Base-by-base conservation (phyloP, 2,888 invertebrate species). In the Amphipyra berbera region DNA sequence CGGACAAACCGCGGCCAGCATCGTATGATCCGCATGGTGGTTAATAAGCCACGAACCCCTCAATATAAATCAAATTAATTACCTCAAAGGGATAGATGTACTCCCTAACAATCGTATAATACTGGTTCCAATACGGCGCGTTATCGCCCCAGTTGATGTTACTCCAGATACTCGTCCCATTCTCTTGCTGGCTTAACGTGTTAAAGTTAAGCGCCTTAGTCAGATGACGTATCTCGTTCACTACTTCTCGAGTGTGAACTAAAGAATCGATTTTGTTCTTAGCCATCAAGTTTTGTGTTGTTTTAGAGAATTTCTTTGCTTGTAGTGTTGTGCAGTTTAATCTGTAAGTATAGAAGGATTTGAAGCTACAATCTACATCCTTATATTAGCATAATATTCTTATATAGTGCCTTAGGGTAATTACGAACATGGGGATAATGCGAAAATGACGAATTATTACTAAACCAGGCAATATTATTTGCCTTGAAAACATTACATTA, bases 61-160 rank as follows among this genome's bases (percentile, higher is more conserved):
- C 21, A 21, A 21, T 21, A 21, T 21, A 21, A 21, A 27, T 27
- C 9, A 35, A 15, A 35, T n/a, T 27, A 33, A 68, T 82, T 73
- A 95, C 95, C 89, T 92, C 89, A 84, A 90, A 90, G 0, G 95
- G 95, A 82, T 91, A 92, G 8, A 76, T 87, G 57, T 88, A 94
- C 56, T 94, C 91, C 45, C 82, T 88, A 2, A 95, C 86, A 61
- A 91, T 69, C 54, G 85, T 89, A 61, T 93, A 95, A 66, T 92
- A 95, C 72, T 94, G 91, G 67, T 95, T 95, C 94, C 94, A 94
- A 70, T 94, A 94, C 0, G 95, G 95, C 0, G 95, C 94, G 59
- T 94, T 90, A 0, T 90, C 90, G 0, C 94, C 95, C 95, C 95
- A 95, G 55, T 94, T 94, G 2, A 92, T 89, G 61, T 95, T 94